Base-by-base conservation (phyloP, 2,797 vertebrate species). In the Masticophis lateralis region DNA sequence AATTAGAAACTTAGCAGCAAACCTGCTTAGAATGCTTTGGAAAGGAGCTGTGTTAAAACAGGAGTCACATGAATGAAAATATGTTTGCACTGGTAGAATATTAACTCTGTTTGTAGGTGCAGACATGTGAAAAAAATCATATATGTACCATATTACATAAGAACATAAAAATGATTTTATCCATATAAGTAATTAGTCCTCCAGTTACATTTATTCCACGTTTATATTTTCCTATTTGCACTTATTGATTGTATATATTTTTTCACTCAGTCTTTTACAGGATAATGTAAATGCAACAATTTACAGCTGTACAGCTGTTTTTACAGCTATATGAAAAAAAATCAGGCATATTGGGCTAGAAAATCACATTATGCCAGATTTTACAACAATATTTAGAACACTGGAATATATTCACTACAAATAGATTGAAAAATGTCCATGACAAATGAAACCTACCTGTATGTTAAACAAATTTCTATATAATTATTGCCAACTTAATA, bases 101-200 rank as follows among this genome's bases (percentile, higher is more conserved):
- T 43, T 93, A 37, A 47, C 90, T 93, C 60, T 79, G 88, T 94
- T 2, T 5, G 56, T 63, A 93, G 43, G 11, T 79, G 37, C 0
- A 89, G 37, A 43, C 0, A 0, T 0, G 86, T 18, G 92, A 55
- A 94, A 87, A 47, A 92, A 90, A 91, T 94, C 61, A 94, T 57
- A 90, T 94, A 94, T 66, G 63, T 89, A 95, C 95, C 91, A 91
- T 94, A 66, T 96, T 96, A 91, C 92, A 91, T 90, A 95, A 95
- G 93, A 95, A 94, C 90, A 91, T 32, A 93, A 90, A 90, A 57
- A 86, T 47, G 4, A 43, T 91, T 63, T 87, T 94, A 94, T 91
- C 94, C 92, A 95, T 92, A 94, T 94, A 95, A 95, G 88, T 90
- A 94, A 96, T 89, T 83, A 90, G 89, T 69, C 86, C 51, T 94